These are phyloP conservation scores for Drosophila biarmipes DNA, from an alignment of 1,140 invertebrate genomes.

Conservation along the genomic window DNA sequence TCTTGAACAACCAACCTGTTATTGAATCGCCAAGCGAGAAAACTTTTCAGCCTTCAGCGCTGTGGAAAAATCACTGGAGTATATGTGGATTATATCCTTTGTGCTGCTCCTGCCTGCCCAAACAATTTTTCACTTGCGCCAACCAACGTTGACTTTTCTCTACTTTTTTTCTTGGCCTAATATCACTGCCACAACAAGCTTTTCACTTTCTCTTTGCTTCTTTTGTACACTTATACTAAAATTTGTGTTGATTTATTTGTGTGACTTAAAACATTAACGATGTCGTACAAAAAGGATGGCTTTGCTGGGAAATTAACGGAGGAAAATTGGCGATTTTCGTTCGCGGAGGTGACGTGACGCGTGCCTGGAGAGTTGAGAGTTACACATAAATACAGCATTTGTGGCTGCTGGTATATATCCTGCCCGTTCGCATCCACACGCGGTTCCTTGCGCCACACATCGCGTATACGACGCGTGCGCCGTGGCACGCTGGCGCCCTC, in stretches of 20 bases:
- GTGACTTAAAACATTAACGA: constrained; percentile 15
- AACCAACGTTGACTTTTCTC: constrained; percentile 14
- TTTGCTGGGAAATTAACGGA: constrained; percentile 25
- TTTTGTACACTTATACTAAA: constrained; percentile 1
- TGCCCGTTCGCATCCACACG: constrained; percentile 3
- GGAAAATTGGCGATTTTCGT: constrained; percentile 38
- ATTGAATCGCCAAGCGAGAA: constrained; percentile 38
- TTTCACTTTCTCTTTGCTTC: background rate
- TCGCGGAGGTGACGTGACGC: constrained; percentile 17
- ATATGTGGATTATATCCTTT: constrained; percentile 5
- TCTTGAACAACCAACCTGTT: constrained; percentile 52
- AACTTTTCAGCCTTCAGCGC: constrained; percentile 28
- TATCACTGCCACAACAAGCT: constrained; percentile 22
- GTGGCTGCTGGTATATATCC: constrained; percentile 6
- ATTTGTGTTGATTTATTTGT: constrained; percentile 1
- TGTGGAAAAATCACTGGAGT: background rate
- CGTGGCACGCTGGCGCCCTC: constrained; percentile 7
- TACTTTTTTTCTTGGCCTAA: constrained; percentile 8
- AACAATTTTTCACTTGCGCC: constrained; percentile 59
- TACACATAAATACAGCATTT: constrained; percentile 5
- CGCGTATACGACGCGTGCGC: constrained; percentile 45
- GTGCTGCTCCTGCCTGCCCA: constrained; percentile 36
- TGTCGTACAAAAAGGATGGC: constrained; percentile 27
- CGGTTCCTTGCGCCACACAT: constrained; percentile 1
- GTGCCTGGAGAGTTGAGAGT: constrained; percentile 5